These are phyloP conservation scores for Pelosia muscerda DNA, from an alignment of 2,888 invertebrate genomes.

Conservation along the genomic window DNA sequence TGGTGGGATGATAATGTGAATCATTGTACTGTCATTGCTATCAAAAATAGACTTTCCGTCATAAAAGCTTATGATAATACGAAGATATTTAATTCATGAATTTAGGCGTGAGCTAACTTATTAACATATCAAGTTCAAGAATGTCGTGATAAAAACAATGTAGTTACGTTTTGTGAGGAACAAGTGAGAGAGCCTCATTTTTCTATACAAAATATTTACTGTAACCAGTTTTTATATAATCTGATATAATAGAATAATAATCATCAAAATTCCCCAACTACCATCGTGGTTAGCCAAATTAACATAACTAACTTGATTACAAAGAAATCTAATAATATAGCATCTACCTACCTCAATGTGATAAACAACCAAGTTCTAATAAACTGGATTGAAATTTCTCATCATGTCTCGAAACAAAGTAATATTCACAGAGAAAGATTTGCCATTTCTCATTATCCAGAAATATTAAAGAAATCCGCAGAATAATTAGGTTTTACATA, in stretches of 20 bases:
- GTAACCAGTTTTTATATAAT: conserved; percentile 24
- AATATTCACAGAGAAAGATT: conserved; percentile 60
- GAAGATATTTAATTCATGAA: not conserved
- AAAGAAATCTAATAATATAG: conserved; percentile 18
- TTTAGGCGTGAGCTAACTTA: not conserved
- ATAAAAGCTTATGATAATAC: not conserved
- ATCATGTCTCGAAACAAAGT: conserved; percentile 51
- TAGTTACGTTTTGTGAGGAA: not conserved
- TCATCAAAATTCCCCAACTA: not conserved
- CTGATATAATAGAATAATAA: not conserved
- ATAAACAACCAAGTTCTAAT: conserved; percentile 34
- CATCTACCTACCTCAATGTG: not conserved
- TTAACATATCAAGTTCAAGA: not conserved
- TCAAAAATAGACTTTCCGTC: not conserved
- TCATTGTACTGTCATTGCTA: not conserved
- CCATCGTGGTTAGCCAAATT: conserved; percentile 6
- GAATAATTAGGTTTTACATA: conserved; percentile 60
- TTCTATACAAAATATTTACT: conserved; percentile 11
- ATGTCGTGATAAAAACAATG: not conserved
- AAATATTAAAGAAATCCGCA: conserved; percentile 58
- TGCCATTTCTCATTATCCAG: conserved; percentile 54
- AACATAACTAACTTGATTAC: conserved; percentile 25
- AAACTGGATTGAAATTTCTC: conserved; percentile 52
- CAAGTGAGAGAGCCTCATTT: not conserved
- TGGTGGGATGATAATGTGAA: not conserved